Percentiles rank a stretch among this genome's conserved stretches.
phyloP scores from a whole-genome alignment of 2,113 vertebrate species.

The Struthio camelus region DNA sequence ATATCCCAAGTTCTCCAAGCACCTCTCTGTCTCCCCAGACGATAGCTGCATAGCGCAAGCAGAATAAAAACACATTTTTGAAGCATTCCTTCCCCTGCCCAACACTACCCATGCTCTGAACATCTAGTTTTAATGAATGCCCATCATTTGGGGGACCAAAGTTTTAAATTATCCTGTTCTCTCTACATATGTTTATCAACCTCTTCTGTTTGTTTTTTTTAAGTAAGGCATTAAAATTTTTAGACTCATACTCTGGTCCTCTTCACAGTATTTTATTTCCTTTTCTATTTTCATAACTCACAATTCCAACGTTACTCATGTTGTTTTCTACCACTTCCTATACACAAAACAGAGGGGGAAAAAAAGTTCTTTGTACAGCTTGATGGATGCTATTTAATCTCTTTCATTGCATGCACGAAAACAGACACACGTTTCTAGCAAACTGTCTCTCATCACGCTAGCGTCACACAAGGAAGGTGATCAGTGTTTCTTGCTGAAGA shows the following conservation, averaged over 20 bases:
- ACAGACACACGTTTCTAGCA: neutral
- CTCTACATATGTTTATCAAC: neutral
- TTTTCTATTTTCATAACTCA: neutral
- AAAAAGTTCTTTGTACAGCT: neutral
- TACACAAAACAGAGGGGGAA: neutral
- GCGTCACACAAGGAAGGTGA: neutral
- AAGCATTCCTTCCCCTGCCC: neutral
- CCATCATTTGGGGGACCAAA: neutral
- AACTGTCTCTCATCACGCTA: neutral
- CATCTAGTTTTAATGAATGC: neutral
- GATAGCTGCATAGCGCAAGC: slow-evolving; percentile 1
- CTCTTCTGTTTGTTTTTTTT: neutral
- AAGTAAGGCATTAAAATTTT: neutral
- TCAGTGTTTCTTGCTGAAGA: neutral
- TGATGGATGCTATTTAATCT: neutral
- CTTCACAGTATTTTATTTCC: neutral
- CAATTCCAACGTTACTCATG: neutral
- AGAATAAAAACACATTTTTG: neutral
- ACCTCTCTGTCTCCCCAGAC: slow-evolving; percentile 4
- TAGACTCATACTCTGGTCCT: neutral
- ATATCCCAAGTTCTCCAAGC: slow-evolving; percentile 10
- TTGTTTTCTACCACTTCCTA: neutral
- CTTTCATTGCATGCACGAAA: neutral
- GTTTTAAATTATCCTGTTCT: neutral
- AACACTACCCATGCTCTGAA: neutral